phyloP scores from a whole-genome alignment of 2,797 vertebrate species.

The Crenuchus spilurus region DNA sequence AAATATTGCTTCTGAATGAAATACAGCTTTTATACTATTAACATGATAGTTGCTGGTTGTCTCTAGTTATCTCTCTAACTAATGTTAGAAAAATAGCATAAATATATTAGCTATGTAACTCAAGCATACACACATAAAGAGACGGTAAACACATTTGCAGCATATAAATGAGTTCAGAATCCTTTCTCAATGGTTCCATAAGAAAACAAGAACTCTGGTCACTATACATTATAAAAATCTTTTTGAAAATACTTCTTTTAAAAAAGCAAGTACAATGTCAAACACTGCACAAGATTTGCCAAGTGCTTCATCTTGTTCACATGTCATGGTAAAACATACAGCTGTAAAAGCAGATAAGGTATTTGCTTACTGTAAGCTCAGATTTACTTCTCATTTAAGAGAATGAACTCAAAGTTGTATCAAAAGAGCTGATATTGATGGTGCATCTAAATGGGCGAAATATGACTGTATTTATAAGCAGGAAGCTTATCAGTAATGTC shows the following conservation, averaged over 20 bases:
- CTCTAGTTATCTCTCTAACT: slow-evolving; percentile 37
- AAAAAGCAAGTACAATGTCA: slow-evolving; percentile 38
- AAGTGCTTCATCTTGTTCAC: slow-evolving; percentile 34
- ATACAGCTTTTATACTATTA: slow-evolving; percentile 30
- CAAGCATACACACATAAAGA: slow-evolving; percentile 29
- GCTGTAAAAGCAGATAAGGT: neutral
- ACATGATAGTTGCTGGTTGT: slow-evolving; percentile 35
- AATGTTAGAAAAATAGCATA: slow-evolving; percentile 61
- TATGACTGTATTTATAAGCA: neutral
- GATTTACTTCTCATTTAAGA: neutral
- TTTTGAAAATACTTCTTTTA: slow-evolving; percentile 56
- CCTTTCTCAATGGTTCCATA: slow-evolving; percentile 37
- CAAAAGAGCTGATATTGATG: slow-evolving; percentile 8
- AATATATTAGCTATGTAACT: slow-evolving; percentile 55
- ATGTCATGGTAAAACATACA: slow-evolving; percentile 2
- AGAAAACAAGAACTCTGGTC: slow-evolving; percentile 35
- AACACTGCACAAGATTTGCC: slow-evolving; percentile 32
- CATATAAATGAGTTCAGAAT: slow-evolving; percentile 31
- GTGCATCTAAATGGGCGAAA: neutral
- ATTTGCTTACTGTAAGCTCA: slow-evolving; percentile 6
- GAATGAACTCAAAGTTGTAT: neutral
- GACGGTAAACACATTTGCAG: neutral
- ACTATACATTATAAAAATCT: slow-evolving; percentile 48
- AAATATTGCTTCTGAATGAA: slow-evolving; percentile 48
- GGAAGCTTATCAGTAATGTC: neutral